phyloP scores from a whole-genome alignment of 2,888 invertebrate species.

The Zelleria hepariella region DNA sequence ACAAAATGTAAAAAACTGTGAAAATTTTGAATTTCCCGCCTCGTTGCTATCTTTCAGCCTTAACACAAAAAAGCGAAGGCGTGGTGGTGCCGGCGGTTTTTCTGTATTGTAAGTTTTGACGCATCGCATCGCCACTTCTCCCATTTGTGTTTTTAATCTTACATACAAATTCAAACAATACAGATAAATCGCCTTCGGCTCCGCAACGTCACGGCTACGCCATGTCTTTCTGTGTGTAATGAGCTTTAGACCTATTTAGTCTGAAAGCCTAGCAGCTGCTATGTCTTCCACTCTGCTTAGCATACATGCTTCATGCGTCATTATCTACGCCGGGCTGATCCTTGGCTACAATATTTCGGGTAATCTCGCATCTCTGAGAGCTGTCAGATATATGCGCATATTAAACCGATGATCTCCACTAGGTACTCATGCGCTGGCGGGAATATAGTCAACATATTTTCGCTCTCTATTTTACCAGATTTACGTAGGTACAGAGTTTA shows the following conservation, averaged over 20 bases:
- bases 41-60: too few species aligned
- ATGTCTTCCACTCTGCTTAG: neutral
- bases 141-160: too few species aligned
- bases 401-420: slow-evolving; percentile 7
- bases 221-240: too few species aligned
- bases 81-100: too few species aligned
- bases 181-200: too few species aligned
- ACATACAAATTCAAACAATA: too few species aligned
- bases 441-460: neutral
- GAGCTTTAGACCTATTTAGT: neutral
- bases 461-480: neutral
- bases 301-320: slow-evolving; percentile 26
- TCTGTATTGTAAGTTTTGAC: too few species aligned
- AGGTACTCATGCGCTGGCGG: neutral
- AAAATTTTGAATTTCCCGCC: too few species aligned
- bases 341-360: slow-evolving; percentile 12
- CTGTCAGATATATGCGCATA: slow-evolving; percentile 28
- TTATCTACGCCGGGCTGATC: slow-evolving; percentile 19
- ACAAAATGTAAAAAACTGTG: too few species aligned
- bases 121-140: too few species aligned
- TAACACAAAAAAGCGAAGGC: too few species aligned
- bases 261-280: neutral
- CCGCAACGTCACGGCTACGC: too few species aligned
- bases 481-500: neutral
- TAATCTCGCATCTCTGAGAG: slow-evolving; percentile 22